A percentile compares a stretch with the other conserved stretches of the same genome.
phyloP scores from a whole-genome alignment of 2,113 vertebrate genomes.

The Asarcornis scutulata region DNA sequence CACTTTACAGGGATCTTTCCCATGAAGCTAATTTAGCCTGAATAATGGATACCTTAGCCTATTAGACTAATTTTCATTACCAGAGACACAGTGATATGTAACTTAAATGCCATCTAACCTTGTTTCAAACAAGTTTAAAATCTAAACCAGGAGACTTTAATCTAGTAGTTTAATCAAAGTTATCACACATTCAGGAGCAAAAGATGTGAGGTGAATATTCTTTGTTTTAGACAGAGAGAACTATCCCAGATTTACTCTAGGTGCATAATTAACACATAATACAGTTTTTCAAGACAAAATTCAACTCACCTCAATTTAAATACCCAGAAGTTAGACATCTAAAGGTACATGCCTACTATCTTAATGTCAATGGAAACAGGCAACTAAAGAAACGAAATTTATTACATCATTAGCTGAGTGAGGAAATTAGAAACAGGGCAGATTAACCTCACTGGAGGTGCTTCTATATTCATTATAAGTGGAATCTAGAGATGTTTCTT shows the following conservation, averaged over 20 bases:
- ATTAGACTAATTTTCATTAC: slow-evolving; percentile 66
- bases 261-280: neutral
- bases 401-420: neutral
- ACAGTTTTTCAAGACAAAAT: neutral
- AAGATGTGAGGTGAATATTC: slow-evolving; percentile 1
- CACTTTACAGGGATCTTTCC: slow-evolving; percentile 46
- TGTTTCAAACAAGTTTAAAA: slow-evolving; percentile 47
- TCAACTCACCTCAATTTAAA: neutral
- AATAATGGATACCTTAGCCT: slow-evolving; percentile 39
- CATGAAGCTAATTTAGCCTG: slow-evolving; percentile 62
- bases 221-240: neutral
- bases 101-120: slow-evolving; percentile 50
- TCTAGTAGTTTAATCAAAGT: slow-evolving; percentile 43
- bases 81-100: slow-evolving; percentile 7
- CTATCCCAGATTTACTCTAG: neutral
- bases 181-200: slow-evolving; percentile 15
- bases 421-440: neutral
- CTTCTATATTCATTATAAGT: neutral
- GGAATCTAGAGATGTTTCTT: neutral
- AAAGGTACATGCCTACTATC: neutral
- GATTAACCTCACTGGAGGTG: neutral
- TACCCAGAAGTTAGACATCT: neutral
- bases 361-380: neutral
- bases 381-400: neutral
- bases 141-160: slow-evolving; percentile 37